Evolutionary conservation across 2,888 invertebrate species (phyloP).

Genomic region (Macrophya alboannulata): DNA sequence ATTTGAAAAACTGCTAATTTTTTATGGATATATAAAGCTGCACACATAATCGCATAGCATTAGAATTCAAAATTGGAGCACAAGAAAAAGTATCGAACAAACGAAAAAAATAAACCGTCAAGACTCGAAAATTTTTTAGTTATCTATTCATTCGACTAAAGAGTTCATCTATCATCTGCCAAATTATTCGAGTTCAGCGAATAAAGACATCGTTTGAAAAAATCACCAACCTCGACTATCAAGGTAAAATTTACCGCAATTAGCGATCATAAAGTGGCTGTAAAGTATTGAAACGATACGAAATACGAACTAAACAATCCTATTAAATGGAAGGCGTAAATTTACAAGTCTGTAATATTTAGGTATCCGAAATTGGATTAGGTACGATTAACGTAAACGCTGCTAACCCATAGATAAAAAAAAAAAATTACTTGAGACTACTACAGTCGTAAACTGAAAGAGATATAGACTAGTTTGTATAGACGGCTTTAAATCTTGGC

Average conservation of each 20-base stretch:
- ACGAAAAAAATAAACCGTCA: neutral
- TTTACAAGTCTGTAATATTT: neutral
- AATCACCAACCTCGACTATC: conserved; percentile 1
- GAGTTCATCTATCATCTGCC: neutral
- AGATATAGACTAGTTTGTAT: neutral
- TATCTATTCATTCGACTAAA: neutral
- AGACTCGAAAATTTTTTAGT: neutral
- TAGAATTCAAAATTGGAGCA: neutral
- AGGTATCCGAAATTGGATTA: neutral
- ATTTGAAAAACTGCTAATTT: neutral
- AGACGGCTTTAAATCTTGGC: conserved; percentile 30
- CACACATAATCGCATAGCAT: neutral
- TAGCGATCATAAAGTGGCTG: conserved; percentile 3
- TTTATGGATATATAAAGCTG: neutral
- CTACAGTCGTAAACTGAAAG: neutral
- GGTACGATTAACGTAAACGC: neutral
- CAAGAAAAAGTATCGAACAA: neutral
- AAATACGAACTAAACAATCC: neutral
- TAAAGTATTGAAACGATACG: neutral
- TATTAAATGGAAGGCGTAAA: neutral
- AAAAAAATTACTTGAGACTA: neutral
- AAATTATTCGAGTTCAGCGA: neutral
- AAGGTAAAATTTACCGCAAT: conserved; percentile 4
- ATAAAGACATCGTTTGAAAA: neutral
- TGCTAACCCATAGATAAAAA: neutral